A percentile compares a stretch with the other conserved stretches of the same genome.
Evolutionary conservation across 1,140 invertebrate genomes (phyloP).

Genomic region (Caerostris darwini): DNA sequence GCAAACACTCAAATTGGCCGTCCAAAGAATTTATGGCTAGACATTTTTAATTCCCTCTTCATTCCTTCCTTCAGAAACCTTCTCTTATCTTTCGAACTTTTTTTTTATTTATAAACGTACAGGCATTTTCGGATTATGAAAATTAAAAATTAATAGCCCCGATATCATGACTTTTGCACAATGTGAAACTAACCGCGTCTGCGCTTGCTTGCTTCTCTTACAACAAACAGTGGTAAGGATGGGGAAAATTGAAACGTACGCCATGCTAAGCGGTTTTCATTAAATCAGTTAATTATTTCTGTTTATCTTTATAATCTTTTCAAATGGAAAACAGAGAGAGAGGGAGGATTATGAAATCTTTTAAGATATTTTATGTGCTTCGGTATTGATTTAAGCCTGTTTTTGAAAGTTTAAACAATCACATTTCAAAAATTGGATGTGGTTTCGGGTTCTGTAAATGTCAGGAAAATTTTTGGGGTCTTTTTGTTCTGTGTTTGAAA

Average conservation of each 20-base stretch:
- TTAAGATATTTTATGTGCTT: not conserved
- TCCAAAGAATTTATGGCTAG: too few relatives aligned
- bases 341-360: not conserved
- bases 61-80: not conserved
- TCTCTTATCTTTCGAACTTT: not conserved
- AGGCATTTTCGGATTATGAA: not conserved
- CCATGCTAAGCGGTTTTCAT: not conserved
- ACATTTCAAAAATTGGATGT: not conserved
- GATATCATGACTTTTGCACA: not conserved
- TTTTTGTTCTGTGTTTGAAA: not conserved
- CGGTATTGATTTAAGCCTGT: not conserved
- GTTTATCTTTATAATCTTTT: constrained; percentile 21
- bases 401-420: not conserved
- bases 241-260: not conserved
- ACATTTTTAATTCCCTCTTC: not conserved
- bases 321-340: not conserved
- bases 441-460: not conserved
- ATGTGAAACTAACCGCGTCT: not conserved
- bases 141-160: not conserved
- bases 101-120: too few relatives aligned
- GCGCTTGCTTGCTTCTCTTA: too few relatives aligned
- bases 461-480: not conserved
- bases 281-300: constrained; percentile 22
- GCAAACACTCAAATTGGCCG: too few relatives aligned
- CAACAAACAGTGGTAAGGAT: not conserved